Base-by-base conservation (phyloP, 1,140 invertebrate species). In the Caerostris extrusa region DNA sequence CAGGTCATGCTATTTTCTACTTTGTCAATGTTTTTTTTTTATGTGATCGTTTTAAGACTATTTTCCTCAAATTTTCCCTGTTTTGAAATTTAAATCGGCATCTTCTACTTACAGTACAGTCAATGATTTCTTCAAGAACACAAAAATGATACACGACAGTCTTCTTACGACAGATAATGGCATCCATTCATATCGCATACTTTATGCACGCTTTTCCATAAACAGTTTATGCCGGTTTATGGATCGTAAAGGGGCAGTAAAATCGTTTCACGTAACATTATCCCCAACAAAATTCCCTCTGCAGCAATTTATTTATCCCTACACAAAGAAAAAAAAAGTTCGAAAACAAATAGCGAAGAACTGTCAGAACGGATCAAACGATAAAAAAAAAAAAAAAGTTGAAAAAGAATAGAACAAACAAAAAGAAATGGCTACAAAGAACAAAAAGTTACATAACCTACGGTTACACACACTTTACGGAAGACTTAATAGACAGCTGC, bases 381-480 rank as follows among this genome's bases (percentile, higher is more conserved):
- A 10, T 34, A 34, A 34, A 34, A 34, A 34, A 34, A 34, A 34
- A 34, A 34, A 34, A 34, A 34, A 34, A 34, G 34, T 34, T 34
- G 34, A 34, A 34, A 34, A 34, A 34, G 34, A 34, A 34, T 34
- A 34, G 34, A 77, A 53, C 12, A 77, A 77, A 34, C 19, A 5
- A 12, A 77, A 77, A 53, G 10, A 77, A 77, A 77, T 34, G 34
- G 19, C 53, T 77, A 77, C 71, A 77, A 77, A 85, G n/a, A 85
- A 57, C 83, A 19, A 85, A 19, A 85, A 85, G 55, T 85, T 60
- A 58, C 57, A 85, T 85, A 85, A 85, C 55, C 19, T 58, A 85
- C 83, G 83, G 55, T 85, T 85, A 85, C 83, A 85, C 57, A 55
- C 82, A 85, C 82, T 85, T 85, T 85, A 85, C 83, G 83, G 57